A percentile compares a stretch with the other conserved stretches of the same genome.
These are phyloP conservation scores for Tachystola acroxantha DNA, from an alignment of 2,888 invertebrate genomes.

Conservation along the genomic window DNA sequence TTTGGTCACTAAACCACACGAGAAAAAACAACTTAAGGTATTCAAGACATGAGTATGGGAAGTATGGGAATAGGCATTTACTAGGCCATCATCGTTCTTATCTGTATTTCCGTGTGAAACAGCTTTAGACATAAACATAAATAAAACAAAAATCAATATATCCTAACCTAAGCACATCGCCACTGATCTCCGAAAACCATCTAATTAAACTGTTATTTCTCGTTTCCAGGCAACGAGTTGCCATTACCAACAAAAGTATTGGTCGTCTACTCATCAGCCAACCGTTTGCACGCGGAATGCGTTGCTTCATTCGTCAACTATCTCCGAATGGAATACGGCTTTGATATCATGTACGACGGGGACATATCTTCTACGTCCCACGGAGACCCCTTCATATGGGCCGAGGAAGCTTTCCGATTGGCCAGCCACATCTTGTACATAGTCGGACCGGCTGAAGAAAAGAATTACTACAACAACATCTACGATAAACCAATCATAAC, in stretches of 20 bases:
- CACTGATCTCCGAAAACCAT: too few relatives aligned
- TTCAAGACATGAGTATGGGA: too few relatives aligned
- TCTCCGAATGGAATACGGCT: slow-evolving; percentile 55
- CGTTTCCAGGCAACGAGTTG: slow-evolving; percentile 39
- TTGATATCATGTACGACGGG: slow-evolving; percentile 57
- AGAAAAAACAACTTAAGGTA: too few relatives aligned
- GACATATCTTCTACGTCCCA: slow-evolving; percentile 52
- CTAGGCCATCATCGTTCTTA: too few relatives aligned
- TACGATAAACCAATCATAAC: slow-evolving; percentile 60
- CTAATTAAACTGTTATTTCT: too few relatives aligned
- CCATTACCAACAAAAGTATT: slow-evolving; percentile 59
- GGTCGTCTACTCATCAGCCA: slow-evolving; percentile 54
- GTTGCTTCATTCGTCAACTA: slow-evolving; percentile 54
- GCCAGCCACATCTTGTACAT: slow-evolving; percentile 56
- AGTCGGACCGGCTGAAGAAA: slow-evolving; percentile 53
- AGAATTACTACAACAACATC: slow-evolving; percentile 48
- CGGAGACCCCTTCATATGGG: slow-evolving; percentile 62
- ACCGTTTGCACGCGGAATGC: slow-evolving; percentile 59
- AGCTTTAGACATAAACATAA: too few relatives aligned
- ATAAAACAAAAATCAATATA: too few relatives aligned
- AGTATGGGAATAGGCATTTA: too few relatives aligned
- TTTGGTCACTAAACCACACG: too few relatives aligned
- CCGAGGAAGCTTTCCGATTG: slow-evolving; percentile 46
- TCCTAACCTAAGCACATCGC: too few relatives aligned
- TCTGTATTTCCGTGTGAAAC: too few relatives aligned